A percentile compares a stretch with the other conserved stretches of the same genome.
Evolutionary conservation across 2,888 invertebrate species (phyloP).

Genomic region (Elmis aenea): DNA sequence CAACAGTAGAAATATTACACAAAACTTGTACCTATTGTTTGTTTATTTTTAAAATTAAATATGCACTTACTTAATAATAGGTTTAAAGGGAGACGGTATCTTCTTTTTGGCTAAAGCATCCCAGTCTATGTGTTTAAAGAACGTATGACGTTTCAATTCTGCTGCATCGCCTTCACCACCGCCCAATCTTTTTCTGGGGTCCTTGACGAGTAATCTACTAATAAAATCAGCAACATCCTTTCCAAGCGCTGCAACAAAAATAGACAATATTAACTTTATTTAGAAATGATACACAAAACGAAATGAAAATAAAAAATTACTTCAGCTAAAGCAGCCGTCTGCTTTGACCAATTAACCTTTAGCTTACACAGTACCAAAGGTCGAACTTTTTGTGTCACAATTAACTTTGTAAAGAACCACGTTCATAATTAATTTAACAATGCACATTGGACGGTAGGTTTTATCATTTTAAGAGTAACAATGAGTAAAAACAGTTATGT

Average conservation of each 20-base stretch:
- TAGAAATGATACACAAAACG: background rate
- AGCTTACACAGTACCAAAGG: too few species aligned
- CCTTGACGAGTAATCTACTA: slow-evolving; percentile 77
- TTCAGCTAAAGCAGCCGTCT: too few species aligned
- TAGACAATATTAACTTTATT: background rate
- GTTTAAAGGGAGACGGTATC: slow-evolving; percentile 84
- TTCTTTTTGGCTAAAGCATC: slow-evolving; percentile 69
- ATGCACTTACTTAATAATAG: slow-evolving; percentile 63
- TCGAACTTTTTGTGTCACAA: too few species aligned
- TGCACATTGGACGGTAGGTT: too few species aligned
- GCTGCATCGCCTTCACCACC: slow-evolving; percentile 79
- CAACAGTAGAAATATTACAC: too few species aligned
- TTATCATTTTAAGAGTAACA: too few species aligned
- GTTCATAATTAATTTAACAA: too few species aligned
- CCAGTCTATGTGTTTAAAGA: slow-evolving; percentile 87
- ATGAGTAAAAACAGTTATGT: too few species aligned
- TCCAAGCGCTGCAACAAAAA: slow-evolving; percentile 53
- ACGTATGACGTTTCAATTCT: slow-evolving; percentile 85
- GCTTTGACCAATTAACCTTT: too few species aligned
- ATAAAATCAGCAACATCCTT: slow-evolving; percentile 73
- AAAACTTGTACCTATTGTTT: too few species aligned
- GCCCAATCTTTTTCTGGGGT: slow-evolving; percentile 81
- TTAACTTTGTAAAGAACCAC: too few species aligned
- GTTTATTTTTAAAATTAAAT: too few species aligned
- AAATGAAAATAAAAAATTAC: background rate